Evolutionary conservation across 2,113 vertebrate species (phyloP), one percentile per base, ranked within the genome.

Genomic region (Coturnix japonica): DNA sequence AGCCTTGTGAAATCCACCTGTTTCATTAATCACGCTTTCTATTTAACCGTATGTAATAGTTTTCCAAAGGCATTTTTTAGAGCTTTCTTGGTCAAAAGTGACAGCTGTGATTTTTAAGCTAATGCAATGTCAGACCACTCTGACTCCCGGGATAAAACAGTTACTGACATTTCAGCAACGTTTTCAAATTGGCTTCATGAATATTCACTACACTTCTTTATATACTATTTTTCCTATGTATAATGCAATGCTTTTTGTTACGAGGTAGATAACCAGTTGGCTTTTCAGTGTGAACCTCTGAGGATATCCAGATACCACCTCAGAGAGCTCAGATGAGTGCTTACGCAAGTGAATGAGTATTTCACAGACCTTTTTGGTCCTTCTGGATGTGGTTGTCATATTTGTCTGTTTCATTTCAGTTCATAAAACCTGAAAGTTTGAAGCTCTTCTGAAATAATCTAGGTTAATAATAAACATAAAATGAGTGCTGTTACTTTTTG

Each of bases 81-180:
- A 47, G 39, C 26, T 94, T 81, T 69, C 61, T 57, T 65, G 57
- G 53, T 80, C 51, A 37, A 57, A 22, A 25, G 3, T 74, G 61
- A 66, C 73, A 89, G 63, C 43, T 90, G 63, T 43, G 74, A 86
- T 72, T 93, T 91, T 84, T 91, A 41, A 93, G 64, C 30, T 73
- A 76, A 72, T 64, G 28, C 59, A 49, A 25, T 59, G 37, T 82
- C 81, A 72, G 43, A 75, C 66, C 49, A 39, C 37, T 69, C 31
- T 73, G 85, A 82, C 65, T 90, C 35, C 47, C 35, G 49, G 66
- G 59, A 77, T 0, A 2, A 53, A 95, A 30, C 18, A 59, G 85
- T 74, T 28, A 9, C 7, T 85, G 91, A 74, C 51, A 89, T 78
- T 76, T 88, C 85, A 83, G 81, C 69, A 87, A 23, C 46, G 77